Base-by-base conservation (phyloP, 2,113 vertebrate species). In the Eurystomus gularis region DNA sequence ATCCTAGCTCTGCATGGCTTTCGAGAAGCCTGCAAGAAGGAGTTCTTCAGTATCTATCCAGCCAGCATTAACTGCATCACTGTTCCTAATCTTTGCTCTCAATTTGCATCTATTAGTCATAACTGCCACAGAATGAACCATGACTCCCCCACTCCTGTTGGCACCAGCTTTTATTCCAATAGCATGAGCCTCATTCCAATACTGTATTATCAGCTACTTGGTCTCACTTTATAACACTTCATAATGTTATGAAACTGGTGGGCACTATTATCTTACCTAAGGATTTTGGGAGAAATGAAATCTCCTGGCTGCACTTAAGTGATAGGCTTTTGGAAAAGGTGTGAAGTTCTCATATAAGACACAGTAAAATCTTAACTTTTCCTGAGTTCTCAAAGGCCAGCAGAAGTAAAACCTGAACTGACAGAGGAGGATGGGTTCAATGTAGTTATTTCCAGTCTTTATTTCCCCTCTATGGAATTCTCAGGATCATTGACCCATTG, bases 31-130 rank as follows among this genome's bases (percentile, higher is more conserved):
- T 85, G 77, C 29, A 76, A 44, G 31, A 91, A 23, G 11, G 81
- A 86, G 18, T 37, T 86, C 25, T 84, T 82, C 60, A 58, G 31
- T 42, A 21, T 10, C 39, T 85, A 42, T 82, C 31, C 42, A 71
- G 18, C 13, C 35, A 1, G 2, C 37, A 71, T 77, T 78, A 89
- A 70, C 23, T 86, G 20, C 62, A 86, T 86, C 90, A 76, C 51
- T 78, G 57, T n/a, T 94, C 39, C 35, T 90, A 82, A 90, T 86
- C 24, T 61, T 80, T 19, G 2, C 49, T 88, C 49, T 90, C 79
- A 70, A 40, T 95, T 95, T 94, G 40, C 54, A 92, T 49, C 66
- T 82, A 8, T 95, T 90, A 97, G 71, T 96, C 82, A 92, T 72
- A 94, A 77, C 75, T 80, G 35, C 31, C 75, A 92, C 44, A 65